Evolutionary conservation across 1,140 invertebrate species (phyloP).

Genomic region (Aplysia californica): DNA sequence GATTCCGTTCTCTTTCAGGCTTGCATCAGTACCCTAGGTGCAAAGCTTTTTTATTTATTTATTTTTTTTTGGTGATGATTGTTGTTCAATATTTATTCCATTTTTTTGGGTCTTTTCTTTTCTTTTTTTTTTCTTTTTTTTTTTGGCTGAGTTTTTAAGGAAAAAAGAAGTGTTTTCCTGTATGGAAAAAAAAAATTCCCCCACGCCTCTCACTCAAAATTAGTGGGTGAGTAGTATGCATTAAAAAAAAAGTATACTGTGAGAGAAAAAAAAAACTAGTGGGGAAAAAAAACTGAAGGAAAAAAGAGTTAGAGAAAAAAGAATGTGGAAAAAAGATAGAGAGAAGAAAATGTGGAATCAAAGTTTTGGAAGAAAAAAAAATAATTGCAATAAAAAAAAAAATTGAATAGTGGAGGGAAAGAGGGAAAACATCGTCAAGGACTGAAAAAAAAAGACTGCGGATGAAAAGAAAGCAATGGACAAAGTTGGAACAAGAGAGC

Average conservation of each 20-base stretch:
- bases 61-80: background rate
- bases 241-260: background rate
- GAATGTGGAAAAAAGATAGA: background rate
- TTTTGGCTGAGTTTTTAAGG: background rate
- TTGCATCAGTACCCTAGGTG: slow-evolving; percentile 16
- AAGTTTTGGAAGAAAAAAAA: background rate
- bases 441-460: too few species aligned
- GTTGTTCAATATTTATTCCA: background rate
- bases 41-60: background rate
- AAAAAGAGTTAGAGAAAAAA: background rate
- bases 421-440: too few species aligned
- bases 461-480: too few species aligned
- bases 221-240: background rate
- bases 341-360: slow-evolving; percentile 4
- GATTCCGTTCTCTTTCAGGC: slow-evolving; percentile 32
- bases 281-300: slow-evolving; percentile 4
- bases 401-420: too few species aligned
- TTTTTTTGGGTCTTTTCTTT: background rate
- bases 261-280: background rate
- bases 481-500: too few species aligned
- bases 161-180: background rate
- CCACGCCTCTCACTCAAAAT: too few species aligned
- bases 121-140: background rate
- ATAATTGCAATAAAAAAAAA: background rate
- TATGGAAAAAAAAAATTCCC: background rate